Conservation (phyloP, 2,888 invertebrate genomes). For the Parapristionchus giblindavisi region DNA sequence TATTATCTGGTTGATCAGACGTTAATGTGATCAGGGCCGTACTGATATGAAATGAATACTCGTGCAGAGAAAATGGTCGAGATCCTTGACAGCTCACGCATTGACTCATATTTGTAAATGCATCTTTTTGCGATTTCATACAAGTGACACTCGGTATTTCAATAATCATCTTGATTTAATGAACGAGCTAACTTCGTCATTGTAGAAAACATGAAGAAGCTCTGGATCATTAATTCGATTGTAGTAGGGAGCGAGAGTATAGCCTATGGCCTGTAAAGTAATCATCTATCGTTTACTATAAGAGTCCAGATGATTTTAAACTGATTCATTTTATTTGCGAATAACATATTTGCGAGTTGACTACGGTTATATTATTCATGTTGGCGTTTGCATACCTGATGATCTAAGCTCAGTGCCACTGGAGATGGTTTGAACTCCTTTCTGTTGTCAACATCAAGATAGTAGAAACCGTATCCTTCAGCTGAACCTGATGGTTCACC, state of each 20-base stretch:
- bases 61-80: not conserved
- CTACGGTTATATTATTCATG: not conserved
- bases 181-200: conserved; percentile 77
- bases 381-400: conserved; percentile 54
- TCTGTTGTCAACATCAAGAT: conserved; percentile 58
- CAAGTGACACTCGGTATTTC: no score
- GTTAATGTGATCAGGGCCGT: no score
- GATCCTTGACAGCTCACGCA: not conserved
- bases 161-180: no score
- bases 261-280: conserved; percentile 56
- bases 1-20: no score
- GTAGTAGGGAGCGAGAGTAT: conserved; percentile 63
- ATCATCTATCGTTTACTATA: no score
- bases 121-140: no score
- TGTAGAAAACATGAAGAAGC: conserved; percentile 77
- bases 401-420: conserved; percentile 48
- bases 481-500: conserved; percentile 44
- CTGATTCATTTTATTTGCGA: not conserved
- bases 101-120: no score
- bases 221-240: conserved; percentile 48
- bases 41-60: no score
- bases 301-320: no score
- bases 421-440: conserved; percentile 48
- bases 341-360: not conserved
- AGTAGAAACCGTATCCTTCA: conserved; percentile 59